Percentiles rank a stretch among this genome's conserved stretches.
Evolutionary conservation across 2,888 invertebrate species (phyloP).

Genomic region (Xanthorhoe spadicearia): DNA sequence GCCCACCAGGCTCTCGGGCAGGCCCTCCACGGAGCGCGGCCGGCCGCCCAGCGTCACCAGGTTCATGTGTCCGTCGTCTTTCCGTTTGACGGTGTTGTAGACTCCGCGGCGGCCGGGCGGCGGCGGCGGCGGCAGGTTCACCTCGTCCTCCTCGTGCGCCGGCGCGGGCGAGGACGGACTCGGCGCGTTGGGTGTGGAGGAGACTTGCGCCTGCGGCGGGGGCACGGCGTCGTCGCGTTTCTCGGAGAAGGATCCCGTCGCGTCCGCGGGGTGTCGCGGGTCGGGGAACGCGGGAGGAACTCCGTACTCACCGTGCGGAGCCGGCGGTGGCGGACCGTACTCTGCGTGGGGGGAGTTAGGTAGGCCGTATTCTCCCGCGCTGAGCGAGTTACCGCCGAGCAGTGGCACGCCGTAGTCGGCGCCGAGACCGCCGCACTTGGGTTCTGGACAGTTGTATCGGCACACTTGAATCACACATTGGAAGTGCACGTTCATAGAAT

Average conservation of each 20-base stretch:
- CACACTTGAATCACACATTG: slow-evolving; percentile 98
- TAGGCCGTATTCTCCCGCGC: slow-evolving; percentile 87
- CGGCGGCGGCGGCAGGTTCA: slow-evolving; percentile 93
- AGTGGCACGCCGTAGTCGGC: slow-evolving; percentile 89
- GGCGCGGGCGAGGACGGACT: slow-evolving; percentile 83
- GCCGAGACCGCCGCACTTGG: slow-evolving; percentile 91
- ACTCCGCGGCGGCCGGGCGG: slow-evolving; percentile 91
- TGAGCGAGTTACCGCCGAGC: slow-evolving; percentile 85
- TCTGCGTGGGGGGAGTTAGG: slow-evolving; percentile 84
- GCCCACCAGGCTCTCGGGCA: slow-evolving; percentile 91
- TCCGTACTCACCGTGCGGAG: slow-evolving; percentile 88
- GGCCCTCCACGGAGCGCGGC: slow-evolving; percentile 94
- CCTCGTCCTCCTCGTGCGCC: slow-evolving; percentile 84
- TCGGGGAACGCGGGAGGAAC: slow-evolving; percentile 93
- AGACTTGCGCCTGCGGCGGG: slow-evolving; percentile 92
- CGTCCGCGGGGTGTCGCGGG: slow-evolving; percentile 94
- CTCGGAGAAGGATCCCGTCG: slow-evolving; percentile 92
- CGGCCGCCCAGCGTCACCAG: slow-evolving; percentile 93
- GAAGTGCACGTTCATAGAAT: slow-evolving; percentile 98
- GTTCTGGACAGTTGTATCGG: slow-evolving; percentile 96
- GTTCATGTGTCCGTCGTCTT: slow-evolving; percentile 90
- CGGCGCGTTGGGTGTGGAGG: slow-evolving; percentile 88
- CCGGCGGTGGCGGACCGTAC: slow-evolving; percentile 88
- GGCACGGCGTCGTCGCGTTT: slow-evolving; percentile 92
- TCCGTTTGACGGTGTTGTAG: slow-evolving; percentile 94